These are phyloP conservation scores for Drosophila oshimai DNA, from an alignment of 1,140 invertebrate genomes.

Conservation along the genomic window DNA sequence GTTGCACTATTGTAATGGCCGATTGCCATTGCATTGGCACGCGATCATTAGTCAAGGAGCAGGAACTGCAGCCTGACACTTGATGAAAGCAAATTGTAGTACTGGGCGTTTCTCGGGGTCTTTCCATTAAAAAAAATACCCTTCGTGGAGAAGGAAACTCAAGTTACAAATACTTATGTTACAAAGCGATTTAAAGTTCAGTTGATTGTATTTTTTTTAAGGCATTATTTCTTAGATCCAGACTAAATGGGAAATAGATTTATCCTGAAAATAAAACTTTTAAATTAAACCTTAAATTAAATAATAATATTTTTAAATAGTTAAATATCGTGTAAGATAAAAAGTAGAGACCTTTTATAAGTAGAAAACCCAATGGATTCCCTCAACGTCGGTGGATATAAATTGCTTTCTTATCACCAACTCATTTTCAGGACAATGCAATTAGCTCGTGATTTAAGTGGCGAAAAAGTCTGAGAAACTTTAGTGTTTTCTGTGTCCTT, in stretches of 20 bases:
- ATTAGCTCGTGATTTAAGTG: slow-evolving; percentile 40
- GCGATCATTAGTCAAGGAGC: slow-evolving; percentile 73
- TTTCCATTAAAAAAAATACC: neutral
- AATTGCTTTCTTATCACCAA: slow-evolving; percentile 29
- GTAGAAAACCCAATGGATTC: neutral
- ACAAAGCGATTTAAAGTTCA: too few relatives aligned
- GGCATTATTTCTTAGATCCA: too few relatives aligned
- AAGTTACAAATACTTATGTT: too few relatives aligned
- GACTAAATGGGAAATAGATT: too few relatives aligned
- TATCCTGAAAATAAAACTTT: too few relatives aligned
- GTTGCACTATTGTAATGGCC: slow-evolving; percentile 51
- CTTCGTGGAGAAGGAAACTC: neutral
- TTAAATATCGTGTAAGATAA: too few relatives aligned
- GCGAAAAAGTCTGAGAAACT: neutral
- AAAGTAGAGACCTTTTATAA: too few relatives aligned
- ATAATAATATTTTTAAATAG: too few relatives aligned
- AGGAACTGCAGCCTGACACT: slow-evolving; percentile 47
- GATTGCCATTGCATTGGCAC: slow-evolving; percentile 64
- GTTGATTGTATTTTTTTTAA: too few relatives aligned
- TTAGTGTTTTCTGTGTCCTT: slow-evolving; percentile 2
- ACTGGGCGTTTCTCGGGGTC: neutral
- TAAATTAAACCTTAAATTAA: too few relatives aligned
- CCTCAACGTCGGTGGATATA: neutral
- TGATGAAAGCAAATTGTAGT: slow-evolving; percentile 44
- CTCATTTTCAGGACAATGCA: slow-evolving; percentile 25